Percentiles rank a stretch among this genome's conserved stretches.
Evolutionary conservation across 2,888 invertebrate species (phyloP).

Genomic region (Thecophora atra): DNA sequence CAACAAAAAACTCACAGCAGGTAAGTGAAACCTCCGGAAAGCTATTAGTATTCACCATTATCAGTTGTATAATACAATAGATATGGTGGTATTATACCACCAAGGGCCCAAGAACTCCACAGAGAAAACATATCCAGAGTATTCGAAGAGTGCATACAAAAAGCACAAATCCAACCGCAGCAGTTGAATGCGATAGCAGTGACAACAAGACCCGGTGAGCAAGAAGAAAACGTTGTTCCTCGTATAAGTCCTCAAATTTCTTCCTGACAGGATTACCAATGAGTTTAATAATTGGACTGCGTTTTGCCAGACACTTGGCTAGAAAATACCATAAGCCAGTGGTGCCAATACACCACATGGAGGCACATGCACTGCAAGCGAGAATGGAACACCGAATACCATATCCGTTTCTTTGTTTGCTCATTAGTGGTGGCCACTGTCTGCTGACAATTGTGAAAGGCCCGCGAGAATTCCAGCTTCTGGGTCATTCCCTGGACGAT

Average conservation of each 20-base stretch:
- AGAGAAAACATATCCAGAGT: conserved; percentile 78
- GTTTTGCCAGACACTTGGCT: conserved; percentile 82
- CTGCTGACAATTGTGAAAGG: conserved; percentile 78
- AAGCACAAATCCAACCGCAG: conserved; percentile 70
- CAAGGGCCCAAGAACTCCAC: conserved; percentile 85
- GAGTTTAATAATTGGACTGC: conserved; percentile 82
- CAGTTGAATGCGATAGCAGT: conserved; percentile 89
- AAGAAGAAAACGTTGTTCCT: no score
- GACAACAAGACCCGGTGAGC: conserved; percentile 84
- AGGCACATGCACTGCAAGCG: conserved; percentile 94
- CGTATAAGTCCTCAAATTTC: no score
- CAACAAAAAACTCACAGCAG: conserved; percentile 80
- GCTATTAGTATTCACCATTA: background rate
- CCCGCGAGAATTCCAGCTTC: conserved; percentile 78
- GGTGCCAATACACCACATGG: conserved; percentile 98
- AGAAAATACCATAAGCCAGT: conserved; percentile 77
- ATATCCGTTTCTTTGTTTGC: conserved; percentile 88
- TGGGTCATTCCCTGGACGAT: conserved; percentile 84
- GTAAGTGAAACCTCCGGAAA: conserved; percentile 65
- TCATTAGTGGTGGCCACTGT: conserved; percentile 95
- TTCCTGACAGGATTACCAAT: conserved; percentile 60
- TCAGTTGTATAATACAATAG: conserved; percentile 43
- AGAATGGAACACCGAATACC: conserved; percentile 76
- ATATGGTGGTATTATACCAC: conserved; percentile 85
- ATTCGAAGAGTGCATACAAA: conserved; percentile 74